Conservation (phyloP, 2,113 vertebrate genomes). For the Cyanoramphus novaezelandiae region DNA sequence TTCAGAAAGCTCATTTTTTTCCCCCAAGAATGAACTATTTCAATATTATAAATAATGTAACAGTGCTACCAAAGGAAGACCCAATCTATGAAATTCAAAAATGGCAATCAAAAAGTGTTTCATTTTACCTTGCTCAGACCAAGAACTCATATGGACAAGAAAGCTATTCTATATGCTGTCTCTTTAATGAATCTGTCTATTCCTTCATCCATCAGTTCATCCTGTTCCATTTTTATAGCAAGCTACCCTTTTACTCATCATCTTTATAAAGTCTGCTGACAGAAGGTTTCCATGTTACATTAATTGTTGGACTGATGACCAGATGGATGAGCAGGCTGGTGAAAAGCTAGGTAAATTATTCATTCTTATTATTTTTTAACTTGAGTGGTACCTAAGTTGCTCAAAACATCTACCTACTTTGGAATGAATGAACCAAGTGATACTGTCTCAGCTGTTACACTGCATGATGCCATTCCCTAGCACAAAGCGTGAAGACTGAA, state of each 20-base stretch:
- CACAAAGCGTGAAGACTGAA: neutral
- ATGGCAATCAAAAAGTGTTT: neutral
- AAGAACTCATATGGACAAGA: neutral
- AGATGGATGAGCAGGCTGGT: neutral
- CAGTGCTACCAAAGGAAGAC: neutral
- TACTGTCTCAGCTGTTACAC: neutral
- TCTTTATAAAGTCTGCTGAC: constrained; percentile 13
- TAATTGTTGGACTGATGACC: constrained; percentile 44
- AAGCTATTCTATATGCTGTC: neutral
- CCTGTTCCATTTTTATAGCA: constrained; percentile 9
- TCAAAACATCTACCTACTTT: neutral
- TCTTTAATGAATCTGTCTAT: neutral
- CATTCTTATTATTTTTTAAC: neutral
- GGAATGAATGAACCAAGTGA: neutral
- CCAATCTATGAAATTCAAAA: neutral
- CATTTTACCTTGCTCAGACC: neutral
- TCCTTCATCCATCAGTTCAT: neutral
- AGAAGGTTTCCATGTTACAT: constrained; percentile 8
- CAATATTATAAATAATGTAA: neutral
- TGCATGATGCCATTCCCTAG: neutral
- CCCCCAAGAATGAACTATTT: constrained; percentile 33
- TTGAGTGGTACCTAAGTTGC: neutral
- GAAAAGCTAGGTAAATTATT: neutral
- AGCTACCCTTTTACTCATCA: constrained; percentile 13
- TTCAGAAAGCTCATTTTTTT: neutral